Evolutionary conservation across 2,888 invertebrate species (phyloP).

Genomic region (Achlya flavicornis): DNA sequence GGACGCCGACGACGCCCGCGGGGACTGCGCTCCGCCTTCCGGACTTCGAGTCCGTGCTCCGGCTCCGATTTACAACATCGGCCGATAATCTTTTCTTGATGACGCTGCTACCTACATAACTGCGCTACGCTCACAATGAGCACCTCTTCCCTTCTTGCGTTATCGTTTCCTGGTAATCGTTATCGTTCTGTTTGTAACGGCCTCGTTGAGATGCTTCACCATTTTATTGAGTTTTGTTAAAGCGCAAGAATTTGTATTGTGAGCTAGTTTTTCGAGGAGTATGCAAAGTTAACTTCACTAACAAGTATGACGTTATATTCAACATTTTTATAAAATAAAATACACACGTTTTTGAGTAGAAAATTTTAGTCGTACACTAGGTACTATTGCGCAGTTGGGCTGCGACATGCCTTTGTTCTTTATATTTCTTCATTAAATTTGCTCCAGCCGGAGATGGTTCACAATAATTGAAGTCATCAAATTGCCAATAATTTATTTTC

Average conservation of each 20-base stretch:
- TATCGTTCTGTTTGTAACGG: constrained; percentile 11
- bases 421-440: background rate
- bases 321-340: too few relatives aligned
- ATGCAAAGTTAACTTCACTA: background rate
- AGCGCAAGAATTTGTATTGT: constrained; percentile 2
- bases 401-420: too few relatives aligned
- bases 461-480: too few relatives aligned
- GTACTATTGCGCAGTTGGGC: too few relatives aligned
- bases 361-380: too few relatives aligned
- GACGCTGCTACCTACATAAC: constrained; percentile 46
- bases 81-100: constrained; percentile 81
- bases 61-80: constrained; percentile 74
- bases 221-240: constrained; percentile 8
- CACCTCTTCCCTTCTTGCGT: background rate
- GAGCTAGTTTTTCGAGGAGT: background rate
- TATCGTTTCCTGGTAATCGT: constrained; percentile 9
- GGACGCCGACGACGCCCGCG: constrained; percentile 69
- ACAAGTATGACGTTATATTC: too few relatives aligned
- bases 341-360: too few relatives aligned
- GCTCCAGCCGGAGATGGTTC: too few relatives aligned
- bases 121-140: constrained; percentile 9
- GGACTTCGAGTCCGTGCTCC: constrained; percentile 49
- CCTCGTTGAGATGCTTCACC: background rate
- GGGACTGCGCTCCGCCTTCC: constrained; percentile 72
- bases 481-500: background rate